Evolutionary conservation across 2,113 vertebrate species (phyloP).

Genomic region (Labrus mixtus): DNA sequence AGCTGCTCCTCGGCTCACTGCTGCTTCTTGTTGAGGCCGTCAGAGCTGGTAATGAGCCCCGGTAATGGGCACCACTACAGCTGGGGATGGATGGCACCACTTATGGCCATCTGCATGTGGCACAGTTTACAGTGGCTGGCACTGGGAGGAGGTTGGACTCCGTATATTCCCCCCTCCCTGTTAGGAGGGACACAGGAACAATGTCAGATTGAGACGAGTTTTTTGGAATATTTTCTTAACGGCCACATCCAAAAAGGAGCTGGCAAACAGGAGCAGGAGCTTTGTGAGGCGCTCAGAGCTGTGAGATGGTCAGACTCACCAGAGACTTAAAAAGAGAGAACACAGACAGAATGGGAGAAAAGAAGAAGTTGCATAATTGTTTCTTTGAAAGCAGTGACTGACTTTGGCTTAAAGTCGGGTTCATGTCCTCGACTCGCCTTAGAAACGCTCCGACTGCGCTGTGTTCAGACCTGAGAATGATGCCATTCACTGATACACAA

Average conservation of each 20-base stretch:
- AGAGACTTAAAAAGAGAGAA: background rate
- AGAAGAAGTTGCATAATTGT: conserved; percentile 41
- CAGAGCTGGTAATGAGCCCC: conserved; percentile 23
- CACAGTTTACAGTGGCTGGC: conserved; percentile 48
- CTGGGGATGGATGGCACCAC: conserved; percentile 52
- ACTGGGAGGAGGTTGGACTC: background rate
- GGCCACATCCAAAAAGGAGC: conserved; percentile 36
- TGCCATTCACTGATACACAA: conserved; percentile 14
- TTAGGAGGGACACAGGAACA: conserved; percentile 24
- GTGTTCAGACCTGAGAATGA: conserved; percentile 12
- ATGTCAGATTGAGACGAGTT: conserved; percentile 46
- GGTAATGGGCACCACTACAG: conserved; percentile 31
- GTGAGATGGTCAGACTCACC: conserved; percentile 12
- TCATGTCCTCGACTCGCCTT: conserved; percentile 17
- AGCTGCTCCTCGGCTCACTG: conserved; percentile 53
- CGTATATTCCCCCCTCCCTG: background rate
- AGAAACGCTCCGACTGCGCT: conserved; percentile 13
- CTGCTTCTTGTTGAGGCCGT: conserved; percentile 41
- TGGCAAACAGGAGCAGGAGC: conserved; percentile 14
- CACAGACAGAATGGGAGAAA: conserved; percentile 20
- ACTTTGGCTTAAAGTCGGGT: conserved; percentile 18
- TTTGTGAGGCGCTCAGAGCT: conserved; percentile 29
- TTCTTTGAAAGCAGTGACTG: conserved; percentile 35
- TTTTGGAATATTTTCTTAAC: conserved; percentile 52
- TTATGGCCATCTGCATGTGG: conserved; percentile 51